These are phyloP conservation scores for Lacanobia oleracea DNA, from an alignment of 2,888 invertebrate species.

Conservation along the genomic window DNA sequence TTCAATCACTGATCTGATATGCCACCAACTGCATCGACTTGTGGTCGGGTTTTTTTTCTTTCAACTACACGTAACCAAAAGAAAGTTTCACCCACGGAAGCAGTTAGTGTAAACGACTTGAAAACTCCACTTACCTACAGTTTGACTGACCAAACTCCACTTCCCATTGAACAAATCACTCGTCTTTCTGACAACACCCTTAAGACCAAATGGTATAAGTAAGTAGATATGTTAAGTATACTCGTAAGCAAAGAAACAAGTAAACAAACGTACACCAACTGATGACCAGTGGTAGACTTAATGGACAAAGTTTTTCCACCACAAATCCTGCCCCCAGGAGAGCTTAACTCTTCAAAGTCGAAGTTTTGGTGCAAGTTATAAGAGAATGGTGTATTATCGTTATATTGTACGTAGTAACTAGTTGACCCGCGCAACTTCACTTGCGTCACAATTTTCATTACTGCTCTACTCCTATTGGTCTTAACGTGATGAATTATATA, in stretches of 20 bases:
- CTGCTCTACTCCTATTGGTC: too few relatives aligned
- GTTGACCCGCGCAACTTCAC: too few relatives aligned
- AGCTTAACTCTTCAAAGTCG: constrained; percentile 68
- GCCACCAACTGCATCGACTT: too few relatives aligned
- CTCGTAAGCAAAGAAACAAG: constrained; percentile 47
- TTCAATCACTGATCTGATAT: too few relatives aligned
- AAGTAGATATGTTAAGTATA: constrained; percentile 41
- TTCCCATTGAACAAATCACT: constrained; percentile 8
- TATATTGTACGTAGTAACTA: too few relatives aligned
- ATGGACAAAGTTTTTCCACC: constrained; percentile 85
- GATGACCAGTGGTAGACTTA: constrained; percentile 78
- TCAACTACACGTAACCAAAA: not conserved
- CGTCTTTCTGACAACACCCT: constrained; percentile 11
- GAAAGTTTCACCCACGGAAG: not conserved
- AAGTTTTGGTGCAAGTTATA: constrained; percentile 62
- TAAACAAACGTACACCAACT: constrained; percentile 67
- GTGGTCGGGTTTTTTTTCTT: too few relatives aligned
- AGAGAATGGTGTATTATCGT: too few relatives aligned
- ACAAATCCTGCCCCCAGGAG: constrained; percentile 79
- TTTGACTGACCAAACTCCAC: not conserved
- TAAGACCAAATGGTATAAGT: constrained; percentile 19
- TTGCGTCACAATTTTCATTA: too few relatives aligned
- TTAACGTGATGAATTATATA: too few relatives aligned
- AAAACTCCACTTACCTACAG: not conserved
- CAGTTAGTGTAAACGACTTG: not conserved